A percentile compares a stretch with the other conserved stretches of the same genome.
phyloP scores from a whole-genome alignment of 2,888 invertebrate genomes.

The Zygothrica quintamaculata region DNA sequence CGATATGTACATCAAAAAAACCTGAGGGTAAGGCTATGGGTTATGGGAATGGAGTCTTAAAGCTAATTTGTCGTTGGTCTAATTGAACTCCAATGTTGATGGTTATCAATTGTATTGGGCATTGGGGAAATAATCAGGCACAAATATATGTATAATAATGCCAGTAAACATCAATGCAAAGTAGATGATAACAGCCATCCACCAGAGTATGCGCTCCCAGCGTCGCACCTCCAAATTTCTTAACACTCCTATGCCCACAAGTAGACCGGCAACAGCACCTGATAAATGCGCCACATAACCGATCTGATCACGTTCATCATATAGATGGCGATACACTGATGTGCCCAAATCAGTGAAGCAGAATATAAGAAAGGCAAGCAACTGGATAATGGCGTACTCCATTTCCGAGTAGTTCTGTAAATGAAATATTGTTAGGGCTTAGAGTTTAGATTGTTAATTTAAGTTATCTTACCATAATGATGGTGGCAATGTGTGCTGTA shows the following conservation, averaged over 20 bases:
- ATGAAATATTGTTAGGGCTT: slow-evolving; percentile 63
- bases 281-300: slow-evolving; percentile 98
- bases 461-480: slow-evolving; percentile 88
- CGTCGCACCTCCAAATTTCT: slow-evolving; percentile 91
- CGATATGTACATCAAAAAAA: slow-evolving; percentile 19
- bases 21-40: slow-evolving; percentile 43
- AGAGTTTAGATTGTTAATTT: not conserved
- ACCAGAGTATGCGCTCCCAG: slow-evolving; percentile 93
- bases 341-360: slow-evolving; percentile 94
- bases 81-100: not conserved
- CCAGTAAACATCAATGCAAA: slow-evolving; percentile 89
- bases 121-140: slow-evolving; percentile 86
- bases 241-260: slow-evolving; percentile 93
- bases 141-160: slow-evolving; percentile 90
- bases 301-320: slow-evolving; percentile 90
- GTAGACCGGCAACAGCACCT: slow-evolving; percentile 93
- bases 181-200: slow-evolving; percentile 90
- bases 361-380: slow-evolving; percentile 92
- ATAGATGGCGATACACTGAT: slow-evolving; percentile 94
- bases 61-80: slow-evolving; percentile 31
- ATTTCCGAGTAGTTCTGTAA: slow-evolving; percentile 97
- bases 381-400: slow-evolving; percentile 95
- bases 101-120: slow-evolving; percentile 72
- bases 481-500: slow-evolving; percentile 96
- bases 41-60: too few relatives aligned